Conservation (phyloP, 2,888 invertebrate species). For the Callimorpha dominula region DNA sequence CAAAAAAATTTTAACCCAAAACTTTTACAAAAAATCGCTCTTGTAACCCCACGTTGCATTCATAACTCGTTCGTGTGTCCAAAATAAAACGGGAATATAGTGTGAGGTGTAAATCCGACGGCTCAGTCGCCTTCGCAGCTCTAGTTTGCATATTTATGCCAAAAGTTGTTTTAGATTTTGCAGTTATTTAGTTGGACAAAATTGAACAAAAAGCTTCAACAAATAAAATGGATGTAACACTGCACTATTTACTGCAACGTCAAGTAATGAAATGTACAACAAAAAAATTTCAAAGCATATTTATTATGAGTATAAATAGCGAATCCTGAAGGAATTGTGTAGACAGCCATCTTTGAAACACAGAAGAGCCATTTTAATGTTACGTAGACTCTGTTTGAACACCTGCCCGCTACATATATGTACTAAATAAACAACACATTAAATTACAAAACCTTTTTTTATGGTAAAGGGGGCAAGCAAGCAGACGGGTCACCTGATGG, state of each 20-base stretch:
- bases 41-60: not conserved
- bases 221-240: not conserved
- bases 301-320: too few relatives aligned
- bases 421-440: too few relatives aligned
- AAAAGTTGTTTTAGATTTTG: slow-evolving; percentile 31
- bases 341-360: too few relatives aligned
- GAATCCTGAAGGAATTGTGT: too few relatives aligned
- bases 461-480: too few relatives aligned
- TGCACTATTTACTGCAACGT: not conserved
- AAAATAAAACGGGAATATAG: slow-evolving; percentile 39
- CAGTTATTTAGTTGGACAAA: not conserved
- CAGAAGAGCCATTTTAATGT: too few relatives aligned
- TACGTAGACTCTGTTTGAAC: too few relatives aligned
- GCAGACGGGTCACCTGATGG: too few relatives aligned
- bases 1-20: not conserved
- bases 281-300: too few relatives aligned
- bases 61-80: slow-evolving; percentile 11
- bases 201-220: not conserved
- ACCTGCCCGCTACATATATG: too few relatives aligned
- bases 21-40: not conserved
- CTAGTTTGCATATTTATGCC: slow-evolving; percentile 35
- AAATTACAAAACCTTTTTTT: too few relatives aligned
- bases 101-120: slow-evolving; percentile 50
- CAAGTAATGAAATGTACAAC: too few relatives aligned
- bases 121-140: slow-evolving; percentile 17